Evolutionary conservation across 2,113 vertebrate species (phyloP).

Genomic region (Apistogramma diplotaenia): DNA sequence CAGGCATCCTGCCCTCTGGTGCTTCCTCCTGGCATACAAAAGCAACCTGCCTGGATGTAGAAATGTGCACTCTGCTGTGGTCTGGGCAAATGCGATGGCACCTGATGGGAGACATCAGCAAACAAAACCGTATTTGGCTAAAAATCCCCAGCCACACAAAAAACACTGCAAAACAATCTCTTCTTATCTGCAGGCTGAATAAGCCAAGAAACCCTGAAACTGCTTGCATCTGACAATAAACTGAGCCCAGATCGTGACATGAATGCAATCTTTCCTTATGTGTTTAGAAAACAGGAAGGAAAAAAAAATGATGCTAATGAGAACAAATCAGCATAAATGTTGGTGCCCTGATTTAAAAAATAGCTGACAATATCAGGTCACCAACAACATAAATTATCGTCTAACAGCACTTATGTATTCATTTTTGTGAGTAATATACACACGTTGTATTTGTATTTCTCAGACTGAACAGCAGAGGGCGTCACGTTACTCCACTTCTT

Average conservation of each 20-base stretch:
- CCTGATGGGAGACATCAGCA: conserved; percentile 2
- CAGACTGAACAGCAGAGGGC: conserved; percentile 51
- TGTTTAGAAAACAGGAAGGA: not conserved
- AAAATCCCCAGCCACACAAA: not conserved
- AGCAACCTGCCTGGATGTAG: conserved; percentile 4
- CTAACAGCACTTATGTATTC: not conserved
- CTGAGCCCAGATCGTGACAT: not conserved
- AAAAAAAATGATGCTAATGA: not conserved
- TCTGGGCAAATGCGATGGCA: conserved; percentile 17
- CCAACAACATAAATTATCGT: not conserved
- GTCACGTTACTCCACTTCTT: not conserved
- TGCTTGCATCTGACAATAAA: not conserved
- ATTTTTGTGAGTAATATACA: not conserved
- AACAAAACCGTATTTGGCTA: not conserved
- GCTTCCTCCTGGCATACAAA: conserved; percentile 5
- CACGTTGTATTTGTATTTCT: not conserved
- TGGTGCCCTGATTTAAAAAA: not conserved
- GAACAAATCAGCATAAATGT: not conserved
- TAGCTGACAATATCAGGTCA: not conserved
- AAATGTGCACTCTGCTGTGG: not conserved
- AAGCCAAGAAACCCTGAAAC: not conserved
- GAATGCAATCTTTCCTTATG: not conserved
- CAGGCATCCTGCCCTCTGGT: conserved; percentile 34
- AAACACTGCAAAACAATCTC: not conserved
- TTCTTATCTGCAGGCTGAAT: not conserved